Percentiles rank a stretch among this genome's conserved stretches.
Conservation (phyloP, 2,888 invertebrate species). For the Acheta domesticus region DNA sequence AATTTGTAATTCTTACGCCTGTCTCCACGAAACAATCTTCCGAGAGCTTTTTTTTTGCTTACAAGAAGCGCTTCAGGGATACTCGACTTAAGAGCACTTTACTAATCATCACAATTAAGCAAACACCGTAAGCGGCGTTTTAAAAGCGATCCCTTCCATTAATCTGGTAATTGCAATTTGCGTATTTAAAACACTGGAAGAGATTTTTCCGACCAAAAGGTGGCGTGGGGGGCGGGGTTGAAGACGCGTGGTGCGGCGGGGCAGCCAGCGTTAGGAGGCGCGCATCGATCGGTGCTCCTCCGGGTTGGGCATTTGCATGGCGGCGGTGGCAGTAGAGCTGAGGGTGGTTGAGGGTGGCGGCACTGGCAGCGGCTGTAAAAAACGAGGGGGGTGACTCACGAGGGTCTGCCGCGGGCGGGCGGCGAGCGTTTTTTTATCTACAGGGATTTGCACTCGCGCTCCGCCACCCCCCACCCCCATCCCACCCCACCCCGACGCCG, state of each 20-base stretch:
- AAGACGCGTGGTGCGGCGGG: background rate
- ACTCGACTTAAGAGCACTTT: background rate
- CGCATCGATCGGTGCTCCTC: background rate
- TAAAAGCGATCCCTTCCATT: slow-evolving; percentile 1
- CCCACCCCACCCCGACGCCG: slow-evolving; percentile 39
- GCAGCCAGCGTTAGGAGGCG: background rate
- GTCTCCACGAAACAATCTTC: too few relatives aligned
- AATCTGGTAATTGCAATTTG: slow-evolving; percentile 2
- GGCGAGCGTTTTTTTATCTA: slow-evolving; percentile 35
- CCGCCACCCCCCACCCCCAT: slow-evolving; percentile 44
- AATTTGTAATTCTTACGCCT: too few relatives aligned
- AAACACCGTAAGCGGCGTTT: background rate
- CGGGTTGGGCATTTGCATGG: background rate
- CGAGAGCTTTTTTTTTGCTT: too few relatives aligned
- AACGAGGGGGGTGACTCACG: slow-evolving; percentile 33
- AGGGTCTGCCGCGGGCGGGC: slow-evolving; percentile 28
- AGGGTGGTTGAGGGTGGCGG: slow-evolving; percentile 22
- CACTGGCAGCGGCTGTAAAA: slow-evolving; percentile 24
- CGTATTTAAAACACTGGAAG: background rate
- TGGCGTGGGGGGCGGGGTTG: background rate
- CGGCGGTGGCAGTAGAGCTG: background rate
- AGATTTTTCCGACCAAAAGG: background rate
- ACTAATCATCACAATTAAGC: slow-evolving; percentile 9
- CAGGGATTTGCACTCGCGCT: slow-evolving; percentile 39
- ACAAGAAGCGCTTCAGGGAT: background rate